A percentile compares a stretch with the other conserved stretches of the same genome.
Conservation (phyloP, 2,113 vertebrate species). For the Bubalus kerabau region DNA sequence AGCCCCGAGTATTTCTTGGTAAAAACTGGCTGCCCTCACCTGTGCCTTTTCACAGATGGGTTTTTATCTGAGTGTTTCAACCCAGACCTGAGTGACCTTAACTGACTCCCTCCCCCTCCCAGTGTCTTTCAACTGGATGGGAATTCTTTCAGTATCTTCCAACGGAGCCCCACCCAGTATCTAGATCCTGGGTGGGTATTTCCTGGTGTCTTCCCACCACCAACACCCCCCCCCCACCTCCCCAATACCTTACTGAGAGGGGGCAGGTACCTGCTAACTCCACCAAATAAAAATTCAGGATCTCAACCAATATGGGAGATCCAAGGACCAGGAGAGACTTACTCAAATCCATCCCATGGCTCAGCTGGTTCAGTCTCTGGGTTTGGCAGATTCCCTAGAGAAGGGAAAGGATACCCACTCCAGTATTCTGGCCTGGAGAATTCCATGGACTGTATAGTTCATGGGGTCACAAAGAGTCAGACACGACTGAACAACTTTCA, state of each 20-base stretch:
- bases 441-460: background rate
- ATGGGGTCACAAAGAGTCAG: background rate
- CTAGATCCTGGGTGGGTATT: background rate
- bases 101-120: background rate
- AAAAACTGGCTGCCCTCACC: background rate
- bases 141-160: too few relatives aligned
- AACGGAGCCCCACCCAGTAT: background rate
- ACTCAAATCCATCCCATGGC: background rate
- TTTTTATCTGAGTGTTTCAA: background rate
- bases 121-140: too few relatives aligned
- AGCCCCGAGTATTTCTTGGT: background rate
- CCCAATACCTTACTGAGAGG: background rate
- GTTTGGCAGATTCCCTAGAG: background rate
- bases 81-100: background rate
- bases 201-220: background rate
- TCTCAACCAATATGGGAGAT: background rate
- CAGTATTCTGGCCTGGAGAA: background rate
- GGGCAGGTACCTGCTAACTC: background rate
- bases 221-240: accelerated
- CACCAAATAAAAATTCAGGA: background rate
- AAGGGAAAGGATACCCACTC: background rate
- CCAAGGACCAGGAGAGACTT: background rate
- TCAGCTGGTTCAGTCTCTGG: background rate
- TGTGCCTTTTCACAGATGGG: background rate
- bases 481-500: background rate